phyloP scores from a whole-genome alignment of 1,140 invertebrate species.

The Drosophila serrata region DNA sequence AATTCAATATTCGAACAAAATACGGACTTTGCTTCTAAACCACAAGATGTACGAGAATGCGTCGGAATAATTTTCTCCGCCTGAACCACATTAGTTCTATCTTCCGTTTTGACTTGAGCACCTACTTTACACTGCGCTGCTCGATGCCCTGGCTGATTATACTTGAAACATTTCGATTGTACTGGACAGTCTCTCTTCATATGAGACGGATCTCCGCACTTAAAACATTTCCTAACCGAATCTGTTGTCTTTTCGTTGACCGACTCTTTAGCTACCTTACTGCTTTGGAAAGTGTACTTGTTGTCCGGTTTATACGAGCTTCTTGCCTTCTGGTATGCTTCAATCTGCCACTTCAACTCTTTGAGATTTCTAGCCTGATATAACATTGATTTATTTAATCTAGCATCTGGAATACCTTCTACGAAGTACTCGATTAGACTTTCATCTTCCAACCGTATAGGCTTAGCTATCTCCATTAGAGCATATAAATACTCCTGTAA shows the following conservation, averaged over 20 bases:
- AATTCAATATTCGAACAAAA: not conserved
- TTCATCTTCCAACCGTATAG: too few species aligned
- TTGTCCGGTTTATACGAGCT: too few species aligned
- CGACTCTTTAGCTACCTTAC: too few species aligned
- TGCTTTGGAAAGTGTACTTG: too few species aligned
- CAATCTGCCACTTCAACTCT: too few species aligned
- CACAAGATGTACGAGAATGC: not conserved
- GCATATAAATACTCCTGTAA: too few species aligned
- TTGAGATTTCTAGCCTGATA: too few species aligned
- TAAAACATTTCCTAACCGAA: not conserved
- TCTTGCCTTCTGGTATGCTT: too few species aligned
- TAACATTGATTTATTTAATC: too few species aligned
- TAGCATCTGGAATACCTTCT: too few species aligned
- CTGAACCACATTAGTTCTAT: not conserved
- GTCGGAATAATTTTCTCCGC: slow-evolving; percentile 19
- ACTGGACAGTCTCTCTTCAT: not conserved
- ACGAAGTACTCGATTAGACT: too few species aligned
- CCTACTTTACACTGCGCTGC: not conserved
- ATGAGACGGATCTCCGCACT: not conserved
- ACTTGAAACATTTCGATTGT: not conserved
- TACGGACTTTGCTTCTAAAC: not conserved
- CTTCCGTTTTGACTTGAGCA: not conserved
- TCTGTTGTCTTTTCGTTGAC: not conserved
- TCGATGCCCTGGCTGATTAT: not conserved
- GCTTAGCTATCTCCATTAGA: too few species aligned